Evolutionary conservation across 2,113 vertebrate genomes (phyloP).

Genomic region (Lampris megalopsis): DNA sequence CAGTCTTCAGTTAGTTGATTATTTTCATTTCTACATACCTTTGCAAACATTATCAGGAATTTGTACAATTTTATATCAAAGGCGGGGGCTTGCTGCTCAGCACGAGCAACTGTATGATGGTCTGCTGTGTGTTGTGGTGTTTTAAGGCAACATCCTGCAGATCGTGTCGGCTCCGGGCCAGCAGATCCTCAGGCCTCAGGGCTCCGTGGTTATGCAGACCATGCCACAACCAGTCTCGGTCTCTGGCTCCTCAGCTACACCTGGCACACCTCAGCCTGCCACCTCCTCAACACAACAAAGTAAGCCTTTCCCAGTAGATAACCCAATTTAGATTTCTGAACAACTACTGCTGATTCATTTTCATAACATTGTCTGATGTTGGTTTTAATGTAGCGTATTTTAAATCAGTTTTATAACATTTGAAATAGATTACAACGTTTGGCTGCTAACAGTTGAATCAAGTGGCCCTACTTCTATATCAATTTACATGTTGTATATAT

Average conservation of each 20-base stretch:
- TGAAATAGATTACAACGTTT: no score
- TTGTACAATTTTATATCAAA: slow-evolving; percentile 1
- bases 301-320: slow-evolving; percentile 43
- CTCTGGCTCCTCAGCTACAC: slow-evolving; percentile 81
- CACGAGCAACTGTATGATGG: neutral
- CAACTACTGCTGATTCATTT: neutral
- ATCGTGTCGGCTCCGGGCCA: slow-evolving; percentile 92
- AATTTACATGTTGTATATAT: no score
- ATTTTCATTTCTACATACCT: neutral
- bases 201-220: slow-evolving; percentile 89
- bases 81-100: neutral
- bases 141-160: slow-evolving; percentile 91
- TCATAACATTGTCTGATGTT: no score
- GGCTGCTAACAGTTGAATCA: no score
- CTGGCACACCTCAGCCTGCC: slow-evolving; percentile 79
- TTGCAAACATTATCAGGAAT: no score
- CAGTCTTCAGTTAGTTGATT: neutral
- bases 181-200: slow-evolving; percentile 87
- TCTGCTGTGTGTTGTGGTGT: slow-evolving; percentile 21
- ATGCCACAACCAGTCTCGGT: slow-evolving; percentile 83
- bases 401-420: no score
- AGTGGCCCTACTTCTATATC: no score
- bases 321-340: neutral
- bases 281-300: slow-evolving; percentile 83
- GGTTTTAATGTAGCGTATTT: no score